Conservation (phyloP, 92 coral and sea anemone species). For the Blastomussa wellsi region DNA sequence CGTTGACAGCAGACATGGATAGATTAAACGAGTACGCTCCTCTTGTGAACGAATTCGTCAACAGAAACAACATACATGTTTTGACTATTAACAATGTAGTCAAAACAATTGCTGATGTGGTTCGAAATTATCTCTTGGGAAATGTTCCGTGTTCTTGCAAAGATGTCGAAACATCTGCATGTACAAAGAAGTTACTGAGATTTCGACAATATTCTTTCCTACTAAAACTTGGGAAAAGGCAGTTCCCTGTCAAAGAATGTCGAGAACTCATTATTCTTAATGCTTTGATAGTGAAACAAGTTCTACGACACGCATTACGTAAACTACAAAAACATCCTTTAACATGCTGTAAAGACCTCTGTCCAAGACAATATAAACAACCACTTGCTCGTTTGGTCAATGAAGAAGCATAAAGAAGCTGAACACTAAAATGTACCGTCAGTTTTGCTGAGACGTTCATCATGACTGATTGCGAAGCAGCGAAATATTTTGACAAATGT, state of each 20-base stretch:
- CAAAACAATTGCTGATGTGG: constrained; percentile 11
- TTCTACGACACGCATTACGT: neutral
- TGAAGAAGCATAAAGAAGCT: neutral
- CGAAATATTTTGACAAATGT: constrained; percentile 1
- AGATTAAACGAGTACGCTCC: constrained; percentile 7
- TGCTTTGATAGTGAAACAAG: neutral
- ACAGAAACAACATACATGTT: neutral
- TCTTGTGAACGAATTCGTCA: neutral
- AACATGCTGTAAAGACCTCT: neutral
- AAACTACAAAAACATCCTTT: neutral
- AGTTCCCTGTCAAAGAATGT: neutral
- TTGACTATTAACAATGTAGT: neutral
- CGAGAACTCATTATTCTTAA: neutral
- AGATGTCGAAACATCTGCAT: neutral
- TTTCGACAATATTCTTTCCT: neutral
- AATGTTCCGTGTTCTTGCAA: constrained; percentile 12
- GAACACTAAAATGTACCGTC: neutral
- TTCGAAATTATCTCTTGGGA: constrained; percentile 7
- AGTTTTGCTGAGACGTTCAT: neutral
- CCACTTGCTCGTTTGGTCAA: neutral
- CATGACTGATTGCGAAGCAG: constrained; percentile 6
- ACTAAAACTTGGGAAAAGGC: neutral
- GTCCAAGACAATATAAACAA: too few species aligned
- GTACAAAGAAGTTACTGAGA: neutral
- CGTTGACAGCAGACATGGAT: constrained; percentile 3